Base-by-base conservation (phyloP, 2,888 invertebrate species). In the Pammene aurita region DNA sequence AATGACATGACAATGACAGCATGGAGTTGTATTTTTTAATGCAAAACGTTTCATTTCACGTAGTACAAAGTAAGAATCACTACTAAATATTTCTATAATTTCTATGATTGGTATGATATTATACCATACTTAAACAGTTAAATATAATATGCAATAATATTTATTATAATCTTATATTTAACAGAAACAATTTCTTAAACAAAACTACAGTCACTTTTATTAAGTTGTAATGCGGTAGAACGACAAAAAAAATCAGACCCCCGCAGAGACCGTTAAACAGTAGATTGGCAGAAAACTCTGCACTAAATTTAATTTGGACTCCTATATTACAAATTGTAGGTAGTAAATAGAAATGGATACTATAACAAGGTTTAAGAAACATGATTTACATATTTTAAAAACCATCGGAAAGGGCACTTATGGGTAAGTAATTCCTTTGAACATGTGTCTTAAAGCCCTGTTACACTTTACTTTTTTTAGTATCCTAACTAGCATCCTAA, bases 321-420 rank as follows among this genome's bases (percentile, higher is more conserved):
- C 38, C 7, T 38, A 9, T 38, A 5, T 26, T 34, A 26, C 26
- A 26, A 41, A 7, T 41, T 14, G 0, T 26, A 26, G 26, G 26
- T 26, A 26, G 4, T 18, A 9, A 18, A 18, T 50, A 38, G 18
- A 18, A 73, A 92, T 92, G 91, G 91, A 91, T 71, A 68, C 84
- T 56, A 74, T 73, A 48, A 84, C 84, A 72, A 81, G 89, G 75
- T 92, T 89, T 76, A 77, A 80, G 72, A 82, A 77, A 62, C 72
- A 83, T 60, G 82, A 87, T 68, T 78, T 92, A 66, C 77, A 71
- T 48, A 76, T 91, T 73, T 73, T 94, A 41, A 89, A 92, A 79
- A 88, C 89, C 55, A 86, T 94, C 54, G 94, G 94, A 54, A 93
- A 92, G 82, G 94, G 94, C 7, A 93, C 94, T 5, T 94, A 93